Percentiles rank a stretch among this genome's conserved stretches.
Conservation (phyloP, 2,888 invertebrate species). For the Plebejus anna region DNA sequence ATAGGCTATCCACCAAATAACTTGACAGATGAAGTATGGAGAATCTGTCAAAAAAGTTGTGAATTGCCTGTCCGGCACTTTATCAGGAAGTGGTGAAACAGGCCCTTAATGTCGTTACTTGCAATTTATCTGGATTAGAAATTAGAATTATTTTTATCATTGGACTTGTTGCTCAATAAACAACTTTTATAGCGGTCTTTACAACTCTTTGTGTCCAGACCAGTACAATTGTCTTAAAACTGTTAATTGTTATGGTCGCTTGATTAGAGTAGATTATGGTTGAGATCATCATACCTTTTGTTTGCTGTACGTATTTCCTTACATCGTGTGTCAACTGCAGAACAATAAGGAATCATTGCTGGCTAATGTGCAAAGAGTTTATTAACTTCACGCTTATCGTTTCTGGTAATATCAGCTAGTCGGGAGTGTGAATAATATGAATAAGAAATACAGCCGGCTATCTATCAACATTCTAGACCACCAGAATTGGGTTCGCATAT, state of each 20-base stretch:
- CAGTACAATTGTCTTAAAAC: neutral
- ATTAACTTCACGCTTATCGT: conserved; percentile 1
- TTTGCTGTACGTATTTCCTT: conserved; percentile 6
- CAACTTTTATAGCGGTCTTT: conserved; percentile 5
- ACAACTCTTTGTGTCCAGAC: neutral
- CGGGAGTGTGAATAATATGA: neutral
- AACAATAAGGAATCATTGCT: neutral
- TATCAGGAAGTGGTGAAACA: too few relatives aligned
- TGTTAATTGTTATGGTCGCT: neutral
- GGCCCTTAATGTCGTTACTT: neutral
- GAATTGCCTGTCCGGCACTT: too few relatives aligned
- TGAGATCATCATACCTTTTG: conserved; percentile 5
- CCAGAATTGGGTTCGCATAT: neutral
- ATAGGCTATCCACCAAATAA: too few relatives aligned
- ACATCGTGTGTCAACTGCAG: neutral
- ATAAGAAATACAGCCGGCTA: neutral
- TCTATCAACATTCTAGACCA: neutral
- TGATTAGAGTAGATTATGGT: neutral
- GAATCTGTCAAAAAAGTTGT: too few relatives aligned
- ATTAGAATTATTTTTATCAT: neutral
- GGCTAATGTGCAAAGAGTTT: neutral
- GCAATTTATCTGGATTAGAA: neutral
- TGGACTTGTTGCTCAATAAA: neutral
- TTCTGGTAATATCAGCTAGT: neutral
- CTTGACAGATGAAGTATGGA: too few relatives aligned